Evolutionary conservation across 2,888 invertebrate species (phyloP).

Genomic region (Drosophila birchii): DNA sequence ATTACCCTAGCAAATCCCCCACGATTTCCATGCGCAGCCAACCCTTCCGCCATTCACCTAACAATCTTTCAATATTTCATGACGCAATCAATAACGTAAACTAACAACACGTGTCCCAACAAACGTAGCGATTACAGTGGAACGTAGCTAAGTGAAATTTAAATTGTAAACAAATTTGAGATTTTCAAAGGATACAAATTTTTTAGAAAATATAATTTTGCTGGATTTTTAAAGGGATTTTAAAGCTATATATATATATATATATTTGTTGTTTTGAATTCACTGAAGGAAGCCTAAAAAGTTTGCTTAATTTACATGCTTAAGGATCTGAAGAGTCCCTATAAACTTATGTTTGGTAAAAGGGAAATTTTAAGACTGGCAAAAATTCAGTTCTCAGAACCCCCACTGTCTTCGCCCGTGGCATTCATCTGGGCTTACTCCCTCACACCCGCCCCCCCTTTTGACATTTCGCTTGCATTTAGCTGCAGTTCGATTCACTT

Average conservation of each 20-base stretch:
- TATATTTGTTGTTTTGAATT: background rate
- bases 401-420: conserved; percentile 9
- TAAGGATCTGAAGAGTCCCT: no score
- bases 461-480: conserved; percentile 66
- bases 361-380: no score
- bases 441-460: conserved; percentile 24
- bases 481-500: conserved; percentile 69
- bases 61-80: conserved; percentile 75
- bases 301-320: no score
- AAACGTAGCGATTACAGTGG: conserved; percentile 24
- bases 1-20: conserved; percentile 10
- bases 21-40: conserved; percentile 7
- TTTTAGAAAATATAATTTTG: background rate
- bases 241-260: background rate
- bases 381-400: background rate
- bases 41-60: conserved; percentile 18
- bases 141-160: background rate
- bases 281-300: no score
- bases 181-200: background rate
- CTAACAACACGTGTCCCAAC: conserved; percentile 64
- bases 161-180: background rate
- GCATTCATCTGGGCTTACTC: conserved; percentile 47
- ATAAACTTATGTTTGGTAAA: no score
- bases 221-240: no score
- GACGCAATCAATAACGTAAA: conserved; percentile 76